phyloP scores from a whole-genome alignment of 2,888 invertebrate species.

The Ophion ellenae region DNA sequence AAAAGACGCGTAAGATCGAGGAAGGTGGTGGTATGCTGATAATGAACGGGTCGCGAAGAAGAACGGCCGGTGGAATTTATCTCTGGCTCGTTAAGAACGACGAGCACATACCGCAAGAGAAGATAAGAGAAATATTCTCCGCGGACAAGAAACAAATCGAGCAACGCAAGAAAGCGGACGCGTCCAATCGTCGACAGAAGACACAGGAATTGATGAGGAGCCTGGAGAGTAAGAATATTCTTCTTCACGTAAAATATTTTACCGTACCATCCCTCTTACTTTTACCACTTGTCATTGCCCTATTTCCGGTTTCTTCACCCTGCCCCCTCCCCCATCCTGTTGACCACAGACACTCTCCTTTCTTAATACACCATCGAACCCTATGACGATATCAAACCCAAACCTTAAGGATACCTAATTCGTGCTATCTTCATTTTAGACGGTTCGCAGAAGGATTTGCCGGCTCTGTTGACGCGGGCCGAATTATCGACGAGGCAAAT shows the following conservation, averaged over 20 bases:
- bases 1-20: conserved; percentile 93
- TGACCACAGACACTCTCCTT: not conserved
- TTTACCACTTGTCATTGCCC: too few relatives aligned
- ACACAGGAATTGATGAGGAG: conserved; percentile 86
- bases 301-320: too few relatives aligned
- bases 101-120: conserved; percentile 87
- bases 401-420: not conserved
- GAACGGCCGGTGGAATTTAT: conserved; percentile 95
- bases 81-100: conserved; percentile 92
- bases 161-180: conserved; percentile 85
- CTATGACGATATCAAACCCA: too few relatives aligned
- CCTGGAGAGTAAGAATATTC: conserved; percentile 78
- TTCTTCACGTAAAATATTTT: not conserved
- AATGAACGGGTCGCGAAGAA: conserved; percentile 91
- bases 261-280: too few relatives aligned
- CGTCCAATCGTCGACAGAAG: conserved; percentile 87
- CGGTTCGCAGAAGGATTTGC: conserved; percentile 86
- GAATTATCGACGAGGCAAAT: conserved; percentile 85
- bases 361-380: not conserved
- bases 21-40: conserved; percentile 94
- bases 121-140: conserved; percentile 88
- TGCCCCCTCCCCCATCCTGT: too few relatives aligned
- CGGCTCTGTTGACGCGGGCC: conserved; percentile 87
- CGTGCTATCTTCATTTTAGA: conserved; percentile 70
- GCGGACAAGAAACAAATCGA: conserved; percentile 87